phyloP scores from a whole-genome alignment of 2,797 vertebrate species.

The Clarias platycephalus region DNA sequence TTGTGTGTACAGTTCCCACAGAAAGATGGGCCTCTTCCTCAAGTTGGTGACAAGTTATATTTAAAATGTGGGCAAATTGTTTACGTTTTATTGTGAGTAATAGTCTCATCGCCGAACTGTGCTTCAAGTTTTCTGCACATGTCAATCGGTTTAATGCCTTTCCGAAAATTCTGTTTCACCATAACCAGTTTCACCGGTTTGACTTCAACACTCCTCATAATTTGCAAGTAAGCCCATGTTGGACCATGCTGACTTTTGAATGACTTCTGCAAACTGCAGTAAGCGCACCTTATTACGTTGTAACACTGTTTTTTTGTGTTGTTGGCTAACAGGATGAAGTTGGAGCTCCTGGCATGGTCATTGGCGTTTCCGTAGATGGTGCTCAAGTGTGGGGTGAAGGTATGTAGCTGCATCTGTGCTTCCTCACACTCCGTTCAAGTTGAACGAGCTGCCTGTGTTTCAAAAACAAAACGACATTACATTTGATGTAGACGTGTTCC shows the following conservation, averaged over 20 bases:
- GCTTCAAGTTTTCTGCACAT: no score
- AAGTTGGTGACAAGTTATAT: no score
- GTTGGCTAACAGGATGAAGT: constrained; percentile 83
- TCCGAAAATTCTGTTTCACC: no score
- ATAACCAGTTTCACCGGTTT: background rate
- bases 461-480: background rate
- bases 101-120: no score
- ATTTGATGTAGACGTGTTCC: background rate
- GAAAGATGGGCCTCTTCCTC: no score
- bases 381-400: constrained; percentile 91
- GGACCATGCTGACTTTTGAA: background rate
- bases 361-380: constrained; percentile 94
- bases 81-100: no score
- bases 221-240: background rate
- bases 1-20: no score
- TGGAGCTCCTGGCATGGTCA: constrained; percentile 87
- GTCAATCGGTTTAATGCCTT: no score
- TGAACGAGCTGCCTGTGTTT: background rate
- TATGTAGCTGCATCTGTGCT: constrained; percentile 59
- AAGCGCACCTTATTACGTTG: background rate
- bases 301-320: background rate
- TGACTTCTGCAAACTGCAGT: background rate
- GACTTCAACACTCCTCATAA: background rate
- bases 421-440: background rate
- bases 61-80: no score